These are phyloP conservation scores for Mesaphorura yosii DNA, from an alignment of 1,140 invertebrate genomes.

Conservation along the genomic window DNA sequence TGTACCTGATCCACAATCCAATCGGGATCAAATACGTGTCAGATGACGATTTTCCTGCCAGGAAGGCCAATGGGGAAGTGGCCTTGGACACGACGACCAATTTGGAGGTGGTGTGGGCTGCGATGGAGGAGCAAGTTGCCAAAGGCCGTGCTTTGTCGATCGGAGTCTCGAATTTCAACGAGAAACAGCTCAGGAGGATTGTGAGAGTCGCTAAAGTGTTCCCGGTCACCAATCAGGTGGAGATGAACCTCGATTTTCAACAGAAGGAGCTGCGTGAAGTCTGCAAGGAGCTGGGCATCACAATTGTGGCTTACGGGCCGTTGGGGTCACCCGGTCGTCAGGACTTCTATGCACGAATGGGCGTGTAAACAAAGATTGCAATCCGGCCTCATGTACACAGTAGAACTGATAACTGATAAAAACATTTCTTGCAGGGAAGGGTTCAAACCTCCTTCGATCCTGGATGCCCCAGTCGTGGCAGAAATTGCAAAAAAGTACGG, in stretches of 20 bases:
- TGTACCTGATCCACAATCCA: constrained; percentile 64
- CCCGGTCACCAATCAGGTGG: constrained; percentile 43
- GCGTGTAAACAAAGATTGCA: constrained; percentile 9
- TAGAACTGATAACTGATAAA: no score
- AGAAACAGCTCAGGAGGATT: constrained; percentile 52
- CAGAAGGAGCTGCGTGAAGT: background rate
- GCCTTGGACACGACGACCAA: constrained; percentile 43
- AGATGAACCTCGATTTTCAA: constrained; percentile 1
- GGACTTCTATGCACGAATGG: background rate
- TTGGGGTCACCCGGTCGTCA: constrained; percentile 22
- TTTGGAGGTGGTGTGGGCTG: constrained; percentile 56
- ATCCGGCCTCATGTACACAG: no score
- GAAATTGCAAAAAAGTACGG: no score
- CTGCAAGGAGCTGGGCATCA: background rate
- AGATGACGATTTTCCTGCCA: constrained; percentile 37
- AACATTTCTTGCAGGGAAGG: no score
- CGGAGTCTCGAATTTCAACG: constrained; percentile 70
- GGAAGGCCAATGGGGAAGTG: constrained; percentile 39
- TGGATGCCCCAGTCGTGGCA: no score
- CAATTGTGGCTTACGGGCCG: background rate
- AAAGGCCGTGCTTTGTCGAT: constrained; percentile 48
- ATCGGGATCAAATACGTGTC: constrained; percentile 50
- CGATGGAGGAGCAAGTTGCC: constrained; percentile 31
- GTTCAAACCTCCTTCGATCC: no score
- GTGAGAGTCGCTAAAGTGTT: constrained; percentile 50